Base-by-base conservation (phyloP, 2,113 vertebrate species). In the Anthoscopus minutus region DNA sequence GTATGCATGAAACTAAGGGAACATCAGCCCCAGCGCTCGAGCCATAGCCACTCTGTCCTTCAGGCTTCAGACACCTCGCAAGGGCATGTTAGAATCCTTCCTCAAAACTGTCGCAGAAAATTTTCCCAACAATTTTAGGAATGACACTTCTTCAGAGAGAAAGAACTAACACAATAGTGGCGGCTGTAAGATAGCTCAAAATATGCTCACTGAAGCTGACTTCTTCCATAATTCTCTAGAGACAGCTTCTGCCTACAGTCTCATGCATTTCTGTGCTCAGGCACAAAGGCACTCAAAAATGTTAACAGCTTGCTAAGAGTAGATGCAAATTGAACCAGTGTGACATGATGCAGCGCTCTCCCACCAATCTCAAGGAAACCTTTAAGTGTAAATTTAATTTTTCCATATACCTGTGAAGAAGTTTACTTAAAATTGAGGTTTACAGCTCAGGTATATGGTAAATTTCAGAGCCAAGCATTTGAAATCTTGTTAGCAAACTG, bases 81-180 rank as follows among this genome's bases (percentile, higher is more conserved):
- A 61, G 30, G 21, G 48, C 2, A 0, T 2, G 3, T 18, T 18
- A 40, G 8, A 45, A 23, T 33, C 22, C 21, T 35, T 86, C 35
- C 22, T n/a, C 22, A 45, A 30, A 77, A 86, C 42, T 31, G 19
- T 10, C 38, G 38, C 0, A n/a, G 16, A 61, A 72, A 73, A 9
- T 33, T 27, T 81, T 81, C 38, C 58, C 56, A 60, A 80, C 7
- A 13, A 25, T n/a, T 88, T 86, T 20, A 51, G 38, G 33, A 44
- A 62, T 13, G 8, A 74, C 9, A 24, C 27, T 50, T 65, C 40
- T 54, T 71, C 33, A 60, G 56, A 78, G 21, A 5, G 15, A 33
- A 86, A 73, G 61, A 60, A 50, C 23, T 33, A 51, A 74, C 15
- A 47, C 9, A 74, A 8, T 6, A 66, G 37, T 8, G 15, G 19